Conservation (phyloP, 2,797 vertebrate genomes). For the Crypturellus tataupa region DNA sequence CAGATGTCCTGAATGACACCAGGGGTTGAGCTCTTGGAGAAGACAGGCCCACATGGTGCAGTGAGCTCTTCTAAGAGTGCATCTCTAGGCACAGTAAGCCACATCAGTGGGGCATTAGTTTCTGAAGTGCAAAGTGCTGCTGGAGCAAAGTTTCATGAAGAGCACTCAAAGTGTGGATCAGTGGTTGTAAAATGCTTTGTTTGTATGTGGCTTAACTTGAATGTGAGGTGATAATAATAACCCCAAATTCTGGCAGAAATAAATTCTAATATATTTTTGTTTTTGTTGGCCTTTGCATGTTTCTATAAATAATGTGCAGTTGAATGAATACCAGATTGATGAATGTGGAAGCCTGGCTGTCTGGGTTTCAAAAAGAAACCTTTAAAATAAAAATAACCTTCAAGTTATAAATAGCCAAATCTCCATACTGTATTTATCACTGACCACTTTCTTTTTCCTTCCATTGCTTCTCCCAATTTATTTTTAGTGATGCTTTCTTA, state of each 20-base stretch:
- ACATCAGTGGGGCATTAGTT: neutral
- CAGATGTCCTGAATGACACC: neutral
- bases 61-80: neutral
- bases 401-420: constrained; percentile 36
- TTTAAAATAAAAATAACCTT: constrained; percentile 46
- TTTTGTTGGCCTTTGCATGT: neutral
- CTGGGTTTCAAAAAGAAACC: constrained; percentile 4
- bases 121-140: neutral
- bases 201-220: neutral
- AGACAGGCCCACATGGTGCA: neutral
- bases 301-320: neutral
- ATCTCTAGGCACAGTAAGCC: neutral
- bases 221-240: neutral
- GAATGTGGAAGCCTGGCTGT: neutral
- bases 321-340: constrained; percentile 10
- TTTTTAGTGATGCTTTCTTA: constrained; percentile 56
- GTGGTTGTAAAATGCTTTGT: neutral
- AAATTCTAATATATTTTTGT: neutral
- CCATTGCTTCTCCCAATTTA: constrained; percentile 24
- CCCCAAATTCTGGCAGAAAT: neutral
- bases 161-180: neutral
- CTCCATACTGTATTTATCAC: constrained; percentile 25
- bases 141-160: neutral
- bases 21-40: neutral
- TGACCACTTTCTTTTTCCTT: constrained; percentile 17